A percentile compares a stretch with the other conserved stretches of the same genome.
phyloP scores from a whole-genome alignment of 2,113 vertebrate species.

The Calyptomena viridis region DNA sequence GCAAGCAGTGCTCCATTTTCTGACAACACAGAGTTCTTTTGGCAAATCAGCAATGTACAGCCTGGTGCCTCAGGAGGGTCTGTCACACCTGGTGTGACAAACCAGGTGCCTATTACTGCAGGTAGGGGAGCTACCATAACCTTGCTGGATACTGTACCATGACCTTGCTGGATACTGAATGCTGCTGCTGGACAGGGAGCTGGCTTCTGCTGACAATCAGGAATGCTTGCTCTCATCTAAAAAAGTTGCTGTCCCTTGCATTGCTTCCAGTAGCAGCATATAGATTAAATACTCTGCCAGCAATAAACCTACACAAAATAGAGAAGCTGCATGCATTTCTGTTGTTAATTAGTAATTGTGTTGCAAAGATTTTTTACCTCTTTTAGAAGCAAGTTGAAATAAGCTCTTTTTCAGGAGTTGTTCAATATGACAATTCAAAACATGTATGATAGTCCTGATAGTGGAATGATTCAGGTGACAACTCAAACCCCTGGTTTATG shows the following conservation, averaged over 20 bases:
- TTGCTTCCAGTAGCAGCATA: fast-evolving
- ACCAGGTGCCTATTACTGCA: neutral
- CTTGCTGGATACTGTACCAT: neutral
- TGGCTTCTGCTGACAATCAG: neutral
- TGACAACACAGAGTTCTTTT: neutral
- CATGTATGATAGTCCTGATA: neutral
- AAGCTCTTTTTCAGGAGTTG: neutral
- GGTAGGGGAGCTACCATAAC: neutral
- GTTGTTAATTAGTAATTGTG: neutral
- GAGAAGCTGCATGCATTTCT: neutral
- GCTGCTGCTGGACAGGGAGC: fast-evolving
- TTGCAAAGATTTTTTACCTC: neutral
- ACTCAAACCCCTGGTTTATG: neutral
- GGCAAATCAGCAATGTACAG: neutral
- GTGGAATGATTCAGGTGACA: neutral
- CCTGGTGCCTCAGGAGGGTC: neutral
- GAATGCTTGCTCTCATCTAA: neutral
- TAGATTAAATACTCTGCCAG: neutral
- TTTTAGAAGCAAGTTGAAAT: neutral
- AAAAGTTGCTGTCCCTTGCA: neutral
- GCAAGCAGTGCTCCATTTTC: fast-evolving
- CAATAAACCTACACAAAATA: fast-evolving
- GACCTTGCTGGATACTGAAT: neutral
- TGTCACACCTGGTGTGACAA: neutral
- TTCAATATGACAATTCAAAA: neutral